Conservation (phyloP, 2,888 invertebrate species). For the Asteroscopus sphinx region DNA sequence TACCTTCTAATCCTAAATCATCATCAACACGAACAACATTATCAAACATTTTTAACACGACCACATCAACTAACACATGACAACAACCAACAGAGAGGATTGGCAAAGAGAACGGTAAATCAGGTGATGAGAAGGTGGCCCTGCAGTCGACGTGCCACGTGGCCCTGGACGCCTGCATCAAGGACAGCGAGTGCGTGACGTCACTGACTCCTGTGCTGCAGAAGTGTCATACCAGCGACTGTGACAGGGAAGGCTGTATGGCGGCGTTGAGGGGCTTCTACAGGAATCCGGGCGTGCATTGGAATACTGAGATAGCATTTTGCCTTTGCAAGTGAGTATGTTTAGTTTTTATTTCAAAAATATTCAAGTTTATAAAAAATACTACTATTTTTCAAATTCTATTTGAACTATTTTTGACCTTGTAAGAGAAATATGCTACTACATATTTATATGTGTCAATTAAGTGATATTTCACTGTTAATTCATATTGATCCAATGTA, state of each 20-base stretch:
- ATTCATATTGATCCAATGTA: no score
- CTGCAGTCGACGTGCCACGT: conserved; percentile 96
- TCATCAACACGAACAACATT: conserved; percentile 17
- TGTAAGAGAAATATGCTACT: no score
- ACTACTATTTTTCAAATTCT: no score
- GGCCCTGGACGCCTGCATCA: conserved; percentile 95
- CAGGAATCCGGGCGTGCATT: conserved; percentile 93
- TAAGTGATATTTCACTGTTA: no score
- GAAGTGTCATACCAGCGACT: conserved; percentile 93
- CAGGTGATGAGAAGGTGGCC: conserved; percentile 89
- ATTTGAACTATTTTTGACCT: no score
- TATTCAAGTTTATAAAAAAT: not conserved
- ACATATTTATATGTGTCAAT: no score
- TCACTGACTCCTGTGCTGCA: conserved; percentile 95
- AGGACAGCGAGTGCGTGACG: conserved; percentile 94
- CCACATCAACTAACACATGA: conserved; percentile 68
- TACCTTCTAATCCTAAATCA: conserved; percentile 18
- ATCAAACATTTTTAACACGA: conserved; percentile 34
- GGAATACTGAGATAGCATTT: conserved; percentile 97
- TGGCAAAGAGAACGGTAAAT: conserved; percentile 89
- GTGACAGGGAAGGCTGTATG: conserved; percentile 97
- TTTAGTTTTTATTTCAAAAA: not conserved
- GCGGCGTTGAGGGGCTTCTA: conserved; percentile 96
- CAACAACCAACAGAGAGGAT: conserved; percentile 86
- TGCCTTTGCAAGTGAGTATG: conserved; percentile 96